phyloP scores from a whole-genome alignment of 2,888 invertebrate genomes.

The Thumatha senex region DNA sequence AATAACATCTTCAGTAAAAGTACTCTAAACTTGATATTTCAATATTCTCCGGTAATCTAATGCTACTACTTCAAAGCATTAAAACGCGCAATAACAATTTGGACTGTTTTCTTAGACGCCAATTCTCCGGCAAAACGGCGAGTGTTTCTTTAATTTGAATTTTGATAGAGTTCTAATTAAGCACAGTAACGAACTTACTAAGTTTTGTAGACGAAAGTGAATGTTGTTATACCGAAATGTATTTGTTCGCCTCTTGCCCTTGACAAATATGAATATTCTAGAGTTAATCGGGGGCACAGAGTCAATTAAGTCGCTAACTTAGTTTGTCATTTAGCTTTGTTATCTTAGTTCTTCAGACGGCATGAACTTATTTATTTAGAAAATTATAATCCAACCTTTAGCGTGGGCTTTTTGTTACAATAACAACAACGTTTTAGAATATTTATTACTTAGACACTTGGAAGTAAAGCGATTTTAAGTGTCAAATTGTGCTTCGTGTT shows the following conservation, averaged over 20 bases:
- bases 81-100: constrained; percentile 25
- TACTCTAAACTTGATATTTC: not conserved
- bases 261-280: constrained; percentile 53
- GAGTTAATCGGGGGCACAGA: constrained; percentile 41
- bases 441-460: not conserved
- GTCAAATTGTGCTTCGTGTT: too few relatives aligned
- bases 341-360: constrained; percentile 72
- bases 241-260: constrained; percentile 39
- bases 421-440: not conserved
- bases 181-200: constrained; percentile 28
- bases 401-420: constrained; percentile 47
- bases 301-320: constrained; percentile 60
- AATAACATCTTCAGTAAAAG: not conserved
- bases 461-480: too few relatives aligned
- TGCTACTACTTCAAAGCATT: constrained; percentile 1
- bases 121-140: constrained; percentile 18
- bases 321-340: constrained; percentile 58
- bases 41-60: not conserved
- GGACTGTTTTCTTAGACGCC: constrained; percentile 8
- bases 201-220: constrained; percentile 24
- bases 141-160: constrained; percentile 38
- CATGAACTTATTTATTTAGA: constrained; percentile 58
- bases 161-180: constrained; percentile 38
- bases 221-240: constrained; percentile 28
- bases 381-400: constrained; percentile 49